Evolutionary conservation across 2,888 invertebrate genomes (phyloP), one percentile per base, ranked within the genome.

Genomic region (Polydrusus pterygomalis): DNA sequence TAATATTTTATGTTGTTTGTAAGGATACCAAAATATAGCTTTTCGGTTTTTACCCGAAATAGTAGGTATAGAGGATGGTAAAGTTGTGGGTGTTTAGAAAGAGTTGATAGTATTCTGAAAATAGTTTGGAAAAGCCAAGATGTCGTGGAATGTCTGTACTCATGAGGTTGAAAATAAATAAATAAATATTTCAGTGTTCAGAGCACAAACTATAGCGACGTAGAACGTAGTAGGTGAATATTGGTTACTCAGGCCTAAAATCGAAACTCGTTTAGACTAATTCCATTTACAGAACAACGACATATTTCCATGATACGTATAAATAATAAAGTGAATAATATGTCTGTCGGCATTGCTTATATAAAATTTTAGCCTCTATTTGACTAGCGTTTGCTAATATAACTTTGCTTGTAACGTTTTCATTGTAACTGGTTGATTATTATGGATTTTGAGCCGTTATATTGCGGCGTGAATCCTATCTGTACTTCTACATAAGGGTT

Each of bases 261-360:
- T 86, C 85, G 87, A 87, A 88, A 88, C 87, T 86, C 85, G 84
- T 86, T 85, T 88, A 88, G 87, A 87, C 87, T 88, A 88, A 87
- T 87, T 87, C 86, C 85, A 87, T 84, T 83, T 87, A 87, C 87
- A 87, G 88, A 87, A 88, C 88, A 88, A 88, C 88, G 88, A 88
- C 87, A 86, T 87, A 86, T 86, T 84, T 86, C 84, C 84, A 86
- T 86, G 85, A 87, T 85, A 83, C 78, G 78, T 78, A 79, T 82
- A 81, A 78, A 78, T 76, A 76, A 30, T 60, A 74, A 69, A 74
- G 56, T 62, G 65, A 75, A 85, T n/a, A n/a, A n/a, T 83, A 86
- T 87, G 85, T 86, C 85, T 87, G 86, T 86, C 86, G 70, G 64
- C 75, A 78, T 74, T 85, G 86, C 86, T 87, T 87, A 85, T 87